phyloP scores from a whole-genome alignment of 2,113 vertebrate genomes.

The Muscicapa adusta region DNA sequence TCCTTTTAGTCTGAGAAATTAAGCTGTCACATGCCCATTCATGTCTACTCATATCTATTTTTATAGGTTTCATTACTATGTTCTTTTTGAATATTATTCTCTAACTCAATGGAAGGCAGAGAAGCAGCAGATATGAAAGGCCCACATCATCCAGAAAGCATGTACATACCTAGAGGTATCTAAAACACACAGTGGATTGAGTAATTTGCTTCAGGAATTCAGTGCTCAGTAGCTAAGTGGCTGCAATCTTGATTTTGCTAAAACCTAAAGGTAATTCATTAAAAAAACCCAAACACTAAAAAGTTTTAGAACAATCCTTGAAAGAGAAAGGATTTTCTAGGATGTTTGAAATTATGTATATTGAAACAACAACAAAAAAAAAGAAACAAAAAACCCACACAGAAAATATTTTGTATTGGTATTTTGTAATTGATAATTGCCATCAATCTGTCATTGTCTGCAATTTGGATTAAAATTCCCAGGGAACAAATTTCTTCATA shows the following conservation, averaged over 20 bases:
- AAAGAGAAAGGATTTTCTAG: not conserved
- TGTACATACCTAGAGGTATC: not conserved
- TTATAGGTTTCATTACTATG: not conserved
- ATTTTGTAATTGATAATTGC: not conserved
- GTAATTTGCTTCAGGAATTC: not conserved
- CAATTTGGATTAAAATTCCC: not conserved
- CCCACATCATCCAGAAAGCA: not conserved
- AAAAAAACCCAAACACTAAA: not conserved
- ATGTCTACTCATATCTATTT: not conserved
- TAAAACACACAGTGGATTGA: not conserved
- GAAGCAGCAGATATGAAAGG: not conserved
- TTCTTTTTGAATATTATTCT: not conserved
- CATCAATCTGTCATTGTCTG: not conserved
- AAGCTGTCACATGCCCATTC: not conserved
- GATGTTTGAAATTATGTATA: not conserved
- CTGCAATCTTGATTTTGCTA: not conserved
- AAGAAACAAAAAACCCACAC: fast-evolving
- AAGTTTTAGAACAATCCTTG: not conserved
- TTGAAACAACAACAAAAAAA: not conserved
- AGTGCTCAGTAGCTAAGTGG: not conserved
- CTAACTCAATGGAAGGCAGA: not conserved
- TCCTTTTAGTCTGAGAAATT: not conserved
- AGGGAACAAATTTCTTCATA: not conserved
- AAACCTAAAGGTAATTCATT: not conserved
- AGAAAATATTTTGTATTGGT: not conserved